Evolutionary conservation across 2,888 invertebrate species (phyloP).

Genomic region (Empis stercorea): DNA sequence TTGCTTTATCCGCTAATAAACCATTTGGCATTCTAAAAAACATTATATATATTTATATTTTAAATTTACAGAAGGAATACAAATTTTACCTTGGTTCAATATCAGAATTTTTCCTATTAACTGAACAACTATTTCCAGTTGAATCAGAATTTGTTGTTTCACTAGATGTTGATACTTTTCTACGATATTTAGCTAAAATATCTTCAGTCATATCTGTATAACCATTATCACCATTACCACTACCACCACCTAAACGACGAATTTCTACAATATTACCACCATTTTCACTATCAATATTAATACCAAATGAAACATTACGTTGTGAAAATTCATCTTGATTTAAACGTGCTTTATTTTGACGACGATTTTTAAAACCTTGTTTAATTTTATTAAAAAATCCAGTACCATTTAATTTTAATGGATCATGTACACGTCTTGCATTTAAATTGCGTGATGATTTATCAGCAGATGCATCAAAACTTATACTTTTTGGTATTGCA

Average conservation of each 20-base stretch:
- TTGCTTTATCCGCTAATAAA: slow-evolving; percentile 21
- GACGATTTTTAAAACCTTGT: slow-evolving; percentile 50
- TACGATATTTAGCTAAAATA: slow-evolving; percentile 87
- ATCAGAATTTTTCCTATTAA: slow-evolving; percentile 23
- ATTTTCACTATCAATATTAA: slow-evolving; percentile 13
- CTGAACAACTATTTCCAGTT: slow-evolving; percentile 26
- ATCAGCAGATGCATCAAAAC: slow-evolving; percentile 80
- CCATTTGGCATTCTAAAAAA: slow-evolving; percentile 22
- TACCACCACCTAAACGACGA: slow-evolving; percentile 6
- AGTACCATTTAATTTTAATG: slow-evolving; percentile 32
- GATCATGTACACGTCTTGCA: slow-evolving; percentile 36
- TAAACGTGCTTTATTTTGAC: slow-evolving; percentile 37
- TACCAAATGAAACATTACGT: slow-evolving; percentile 29
- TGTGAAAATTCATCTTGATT: slow-evolving; percentile 14
- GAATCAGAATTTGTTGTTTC: slow-evolving; percentile 38
- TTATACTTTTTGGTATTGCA: slow-evolving; percentile 83
- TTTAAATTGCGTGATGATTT: slow-evolving; percentile 44
- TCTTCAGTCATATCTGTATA: slow-evolving; percentile 71
- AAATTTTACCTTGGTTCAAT: slow-evolving; percentile 35
- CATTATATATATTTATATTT: too few relatives aligned
- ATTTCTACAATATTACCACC: not conserved
- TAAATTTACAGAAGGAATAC: too few relatives aligned
- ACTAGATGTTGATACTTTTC: slow-evolving; percentile 45
- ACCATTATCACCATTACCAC: slow-evolving; percentile 12
- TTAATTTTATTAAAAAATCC: slow-evolving; percentile 63